Conservation (phyloP, 2,888 invertebrate species). For the Lasioglossum malachurum region DNA sequence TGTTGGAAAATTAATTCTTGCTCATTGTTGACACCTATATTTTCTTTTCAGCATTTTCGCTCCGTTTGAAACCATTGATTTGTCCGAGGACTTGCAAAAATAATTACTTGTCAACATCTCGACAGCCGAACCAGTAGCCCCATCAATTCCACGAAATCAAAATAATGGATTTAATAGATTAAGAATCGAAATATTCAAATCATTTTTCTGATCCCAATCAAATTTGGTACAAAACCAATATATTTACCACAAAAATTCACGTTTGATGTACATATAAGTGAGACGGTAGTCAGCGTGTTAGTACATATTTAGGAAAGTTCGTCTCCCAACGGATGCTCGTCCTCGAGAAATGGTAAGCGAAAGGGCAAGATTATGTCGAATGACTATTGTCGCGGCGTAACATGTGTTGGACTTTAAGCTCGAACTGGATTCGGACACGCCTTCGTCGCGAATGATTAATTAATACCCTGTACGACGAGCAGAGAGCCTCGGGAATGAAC, state of each 20-base stretch:
- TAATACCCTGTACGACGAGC: slow-evolving; percentile 56
- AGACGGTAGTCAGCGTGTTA: neutral
- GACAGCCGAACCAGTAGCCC: neutral
- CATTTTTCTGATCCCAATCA: neutral
- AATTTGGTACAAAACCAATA: neutral
- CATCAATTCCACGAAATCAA: neutral
- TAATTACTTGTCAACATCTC: neutral
- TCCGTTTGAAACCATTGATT: neutral
- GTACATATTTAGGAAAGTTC: neutral
- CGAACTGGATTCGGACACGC: slow-evolving; percentile 27
- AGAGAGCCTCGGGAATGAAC: slow-evolving; percentile 11
- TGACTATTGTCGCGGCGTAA: slow-evolving; percentile 34
- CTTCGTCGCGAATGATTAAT: slow-evolving; percentile 43
- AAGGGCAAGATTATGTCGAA: slow-evolving; percentile 13
- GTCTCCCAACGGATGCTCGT: slow-evolving; percentile 3
- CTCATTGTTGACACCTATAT: neutral
- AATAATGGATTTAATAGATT: neutral
- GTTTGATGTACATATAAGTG: too few species aligned
- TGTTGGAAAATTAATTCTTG: neutral
- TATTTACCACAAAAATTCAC: neutral
- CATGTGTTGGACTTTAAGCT: slow-evolving; percentile 31
- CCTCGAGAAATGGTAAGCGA: slow-evolving; percentile 6
- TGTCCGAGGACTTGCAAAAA: neutral
- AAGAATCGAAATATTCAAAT: too few species aligned
- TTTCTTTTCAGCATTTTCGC: neutral